Base-by-base conservation (phyloP, 1,140 invertebrate genomes). In the Eriocheir sinensis region DNA sequence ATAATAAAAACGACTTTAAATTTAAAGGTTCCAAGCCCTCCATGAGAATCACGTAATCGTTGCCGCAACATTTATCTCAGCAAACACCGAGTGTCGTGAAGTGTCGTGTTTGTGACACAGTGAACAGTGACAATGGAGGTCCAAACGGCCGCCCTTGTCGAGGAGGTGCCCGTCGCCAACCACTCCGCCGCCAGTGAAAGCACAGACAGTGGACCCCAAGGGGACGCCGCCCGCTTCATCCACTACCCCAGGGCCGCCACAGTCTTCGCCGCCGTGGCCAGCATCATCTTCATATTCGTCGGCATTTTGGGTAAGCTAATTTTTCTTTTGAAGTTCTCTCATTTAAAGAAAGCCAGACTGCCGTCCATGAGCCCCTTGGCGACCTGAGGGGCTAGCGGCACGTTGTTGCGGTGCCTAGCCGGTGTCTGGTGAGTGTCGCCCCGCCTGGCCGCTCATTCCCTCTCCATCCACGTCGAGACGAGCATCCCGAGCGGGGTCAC, bases 241-340 rank as follows among this genome's bases (percentile, higher is more conserved):
- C 96, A 96, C 80, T 98, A 98, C 96, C 98, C 98, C n/a, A 97
- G 98, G 96, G 97, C 97, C 91, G 98, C 98, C 34, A 98, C 98
- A 17, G 97, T 98, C 95, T 97, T 98, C 95, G 98, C 98, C 15
- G 98, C 98, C 30, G 97, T 97, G 89, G 98, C 98, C 96, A 98
- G 98, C 86, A 98, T 98, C 95, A 96, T 98, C 81, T 98, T 98
- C 97, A 98, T 98, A 96, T 96, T 98, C 88, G 97, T 98, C 80
- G 98, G 98, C 95, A 97, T 98, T 95, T 97, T 98, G 89, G 98
- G 98, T 98, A 97, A 96, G 95, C 86, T 21, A 32, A 38, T 85
- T 34, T 85, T 41, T 85, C 3, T 40, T 88, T 88, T 88, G 9
- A 27, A n/a, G n/a, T 32, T 79, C 48, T 60, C 21, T 79, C 9